Conservation (phyloP, 2,888 invertebrate genomes). For the Anticlea derivata region DNA sequence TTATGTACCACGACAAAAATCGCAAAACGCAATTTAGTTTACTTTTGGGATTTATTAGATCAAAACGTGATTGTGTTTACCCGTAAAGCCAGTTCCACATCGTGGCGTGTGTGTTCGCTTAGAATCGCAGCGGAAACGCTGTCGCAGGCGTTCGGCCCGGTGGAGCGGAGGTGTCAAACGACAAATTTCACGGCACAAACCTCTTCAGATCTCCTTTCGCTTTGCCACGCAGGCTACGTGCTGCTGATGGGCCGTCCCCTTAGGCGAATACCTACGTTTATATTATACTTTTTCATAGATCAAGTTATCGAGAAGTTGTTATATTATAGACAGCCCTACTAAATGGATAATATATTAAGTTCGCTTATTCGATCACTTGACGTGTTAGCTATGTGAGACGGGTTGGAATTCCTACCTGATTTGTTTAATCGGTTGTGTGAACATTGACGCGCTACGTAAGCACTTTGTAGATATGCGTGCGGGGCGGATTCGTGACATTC, state of each 20-base stretch:
- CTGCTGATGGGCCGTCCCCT: constrained; percentile 46
- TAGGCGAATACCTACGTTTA: constrained; percentile 36
- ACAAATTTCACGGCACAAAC: constrained; percentile 64
- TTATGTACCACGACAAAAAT: constrained; percentile 17
- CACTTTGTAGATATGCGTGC: constrained; percentile 24
- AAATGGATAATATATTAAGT: constrained; percentile 14
- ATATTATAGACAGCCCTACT: constrained; percentile 17
- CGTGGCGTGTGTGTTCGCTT: constrained; percentile 46
- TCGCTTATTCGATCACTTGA: constrained; percentile 24
- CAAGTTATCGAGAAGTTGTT: constrained; percentile 26
- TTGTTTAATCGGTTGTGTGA: constrained; percentile 36
- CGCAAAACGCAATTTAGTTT: constrained; percentile 26
- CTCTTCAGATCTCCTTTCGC: constrained; percentile 55
- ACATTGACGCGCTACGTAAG: constrained; percentile 31
- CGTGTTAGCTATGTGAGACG: constrained; percentile 23
- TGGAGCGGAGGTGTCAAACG: constrained; percentile 69
- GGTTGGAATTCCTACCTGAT: constrained; percentile 31
- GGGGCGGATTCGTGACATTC: constrained; percentile 23
- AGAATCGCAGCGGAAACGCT: constrained; percentile 60
- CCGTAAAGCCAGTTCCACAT: constrained; percentile 48
- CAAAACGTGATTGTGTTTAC: constrained; percentile 43
- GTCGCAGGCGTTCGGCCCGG: constrained; percentile 49
- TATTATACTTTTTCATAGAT: constrained; percentile 41
- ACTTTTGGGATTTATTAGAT: constrained; percentile 34
- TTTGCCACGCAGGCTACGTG: constrained; percentile 50